Base-by-base conservation (phyloP, 1,140 invertebrate species). In the Penaeus chinensis region DNA sequence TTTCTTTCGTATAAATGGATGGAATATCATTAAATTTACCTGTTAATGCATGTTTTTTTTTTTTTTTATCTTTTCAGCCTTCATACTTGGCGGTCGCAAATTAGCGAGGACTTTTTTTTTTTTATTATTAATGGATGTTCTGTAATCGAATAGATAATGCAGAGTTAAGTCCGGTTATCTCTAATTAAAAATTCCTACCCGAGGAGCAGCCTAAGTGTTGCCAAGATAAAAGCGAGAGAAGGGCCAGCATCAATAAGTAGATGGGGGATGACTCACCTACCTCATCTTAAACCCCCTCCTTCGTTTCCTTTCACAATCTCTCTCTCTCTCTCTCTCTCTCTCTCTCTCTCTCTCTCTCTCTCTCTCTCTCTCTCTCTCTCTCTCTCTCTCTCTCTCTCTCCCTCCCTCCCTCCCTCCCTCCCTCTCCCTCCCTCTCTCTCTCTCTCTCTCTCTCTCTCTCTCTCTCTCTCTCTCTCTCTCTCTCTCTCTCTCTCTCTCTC, bases 261-360 rank as follows among this genome's bases (percentile, higher is more conserved):
- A 74, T 54, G 54, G 54, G 69, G 18, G 5, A 37, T 74, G 71
- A 74, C 71, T 74, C 71, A 74, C 42, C 71, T 24, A 16, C 24
- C 27, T 27, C 71, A 19, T 32, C 27, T 32, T 32, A 5, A 10
- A 16, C 71, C n/a, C 24, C n/a, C 24, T 27, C 71, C 37, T 37
- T 32, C 71, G 27, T 3, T 74, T 37, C 20, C 71, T 74, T 37
- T 74, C 71, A 32, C 10, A 32, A 27, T 32, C 71, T 74, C 71
- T 74, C 71, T 74, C 71, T 74, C 71, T 74, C 71, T 74, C 71
- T 27, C 71, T 74, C n/a, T 74, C 71, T 74, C 24, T 74, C 71
- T 74, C 24, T 74, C 71, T 74, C n/a, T 13, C 54, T 54, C 54
- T 16, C 54, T 42, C 37, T 42, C 37, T 37, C 16, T 78, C 13